Evolutionary conservation across 2,113 vertebrate species (phyloP).

Genomic region (Cynopterus brachyotis): DNA sequence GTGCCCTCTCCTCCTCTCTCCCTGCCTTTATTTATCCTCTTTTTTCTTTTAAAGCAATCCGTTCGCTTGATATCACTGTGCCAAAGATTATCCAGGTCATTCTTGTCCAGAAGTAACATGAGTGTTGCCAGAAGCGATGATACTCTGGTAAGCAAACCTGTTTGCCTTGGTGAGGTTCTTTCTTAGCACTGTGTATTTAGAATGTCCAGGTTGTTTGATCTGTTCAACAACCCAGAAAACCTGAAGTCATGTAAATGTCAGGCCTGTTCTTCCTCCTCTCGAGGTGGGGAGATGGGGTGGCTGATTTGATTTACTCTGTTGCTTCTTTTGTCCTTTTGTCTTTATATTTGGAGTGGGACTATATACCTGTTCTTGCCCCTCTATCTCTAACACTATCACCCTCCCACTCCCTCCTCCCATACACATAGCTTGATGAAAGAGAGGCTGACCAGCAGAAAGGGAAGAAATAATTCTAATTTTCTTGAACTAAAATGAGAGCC

Average conservation of each 20-base stretch:
- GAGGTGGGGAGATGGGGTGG: too few species aligned
- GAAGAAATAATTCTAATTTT: neutral
- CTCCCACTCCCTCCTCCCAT: too few species aligned
- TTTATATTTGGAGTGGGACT: neutral
- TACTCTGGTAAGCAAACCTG: slow-evolving; percentile 92
- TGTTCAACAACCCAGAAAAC: slow-evolving; percentile 2
- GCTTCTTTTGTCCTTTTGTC: neutral
- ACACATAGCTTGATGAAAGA: neutral
- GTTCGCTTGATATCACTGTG: slow-evolving; percentile 98
- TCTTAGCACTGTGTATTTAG: neutral
- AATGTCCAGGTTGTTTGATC: neutral
- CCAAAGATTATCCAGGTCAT: slow-evolving; percentile 98
- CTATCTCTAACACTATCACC: neutral
- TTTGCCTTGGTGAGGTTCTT: neutral
- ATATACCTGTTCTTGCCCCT: too few species aligned
- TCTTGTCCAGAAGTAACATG: slow-evolving; percentile 98
- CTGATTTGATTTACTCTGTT: neutral
- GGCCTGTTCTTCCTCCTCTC: neutral
- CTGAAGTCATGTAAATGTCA: neutral
- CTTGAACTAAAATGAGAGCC: neutral
- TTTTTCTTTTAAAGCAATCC: slow-evolving; percentile 89
- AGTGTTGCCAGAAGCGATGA: slow-evolving; percentile 97
- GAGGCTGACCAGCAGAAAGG: neutral
- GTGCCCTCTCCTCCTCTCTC: neutral
- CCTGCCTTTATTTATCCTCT: neutral